Evolutionary conservation across 53 echinoderm and acorn worm genomes (phyloP), one percentile per base, ranked within the genome.

Genomic region (Temnopleurus reevesii): DNA sequence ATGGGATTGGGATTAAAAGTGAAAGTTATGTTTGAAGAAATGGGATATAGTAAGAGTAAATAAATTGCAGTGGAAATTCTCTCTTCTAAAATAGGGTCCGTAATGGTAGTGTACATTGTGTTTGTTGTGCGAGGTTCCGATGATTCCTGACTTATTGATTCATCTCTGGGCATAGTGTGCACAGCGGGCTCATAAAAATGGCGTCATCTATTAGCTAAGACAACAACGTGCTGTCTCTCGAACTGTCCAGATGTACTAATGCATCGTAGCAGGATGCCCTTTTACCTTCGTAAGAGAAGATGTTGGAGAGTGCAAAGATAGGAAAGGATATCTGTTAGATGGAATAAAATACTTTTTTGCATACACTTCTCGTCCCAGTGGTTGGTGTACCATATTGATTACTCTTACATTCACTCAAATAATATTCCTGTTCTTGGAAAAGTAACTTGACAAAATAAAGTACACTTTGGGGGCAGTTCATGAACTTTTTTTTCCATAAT

Each of bases 131-230:
- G 15, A 47, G 49, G 46, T 45, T 24, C 26, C 1, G 0, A 15
- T 10, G 79, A 79, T 47, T 79, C 49, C 49, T 79, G 79, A 79
- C 79, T 49, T 79, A 79, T 79, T 49, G 79, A 79, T 79, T 79
- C 51, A 79, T 49, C 49, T 49, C 49, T 15, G 79, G 79, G 49
- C 79, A 49, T 25, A 47, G 79, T 79, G 49, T 49, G 79, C 79
- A 79, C 79, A 79, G 79, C 79, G 12, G 46, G 79, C 24, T 49
- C 30, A 28, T 79, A 49, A 46, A 79, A 79, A 49, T 49, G 71
- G 49, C 79, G 18, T 79, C 31, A 2, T 27, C 46, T 47, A 28
- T 79, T 79, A 79, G 79, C 49, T 79, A 79, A 79, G 79, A 49
- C 79, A 79, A 79, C 49, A 79, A 46, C 5, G 13, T 5, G 29